Evolutionary conservation across 2,888 invertebrate species (phyloP).

Genomic region (Selenia dentaria): DNA sequence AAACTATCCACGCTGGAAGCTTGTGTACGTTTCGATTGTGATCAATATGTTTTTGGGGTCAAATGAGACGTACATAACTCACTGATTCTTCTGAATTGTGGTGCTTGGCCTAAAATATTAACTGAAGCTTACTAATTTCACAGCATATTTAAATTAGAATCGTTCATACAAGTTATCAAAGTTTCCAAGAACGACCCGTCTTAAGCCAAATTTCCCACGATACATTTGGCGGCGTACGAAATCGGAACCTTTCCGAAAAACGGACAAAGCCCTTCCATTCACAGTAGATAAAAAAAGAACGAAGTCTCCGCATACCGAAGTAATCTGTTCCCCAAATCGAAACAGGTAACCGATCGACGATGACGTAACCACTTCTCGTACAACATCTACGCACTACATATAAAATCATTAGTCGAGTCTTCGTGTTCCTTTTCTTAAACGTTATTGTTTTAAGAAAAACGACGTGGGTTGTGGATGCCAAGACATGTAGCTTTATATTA

Average conservation of each 20-base stretch:
- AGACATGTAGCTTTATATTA: background rate
- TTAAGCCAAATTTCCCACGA: slow-evolving; percentile 40
- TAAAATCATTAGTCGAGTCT: background rate
- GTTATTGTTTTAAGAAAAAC: slow-evolving; percentile 4
- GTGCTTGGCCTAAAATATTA: too few relatives aligned
- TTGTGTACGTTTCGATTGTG: background rate
- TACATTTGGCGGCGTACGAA: slow-evolving; percentile 35
- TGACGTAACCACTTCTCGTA: slow-evolving; percentile 39
- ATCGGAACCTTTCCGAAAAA: slow-evolving; percentile 14
- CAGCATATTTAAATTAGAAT: too few relatives aligned
- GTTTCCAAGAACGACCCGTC: slow-evolving; percentile 22
- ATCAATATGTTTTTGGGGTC: background rate
- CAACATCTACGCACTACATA: background rate
- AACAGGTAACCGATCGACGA: slow-evolving; percentile 38
- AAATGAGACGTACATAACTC: background rate
- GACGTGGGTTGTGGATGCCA: background rate
- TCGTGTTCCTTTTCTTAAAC: slow-evolving; percentile 4
- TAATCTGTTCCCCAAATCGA: slow-evolving; percentile 52
- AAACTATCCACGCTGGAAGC: background rate
- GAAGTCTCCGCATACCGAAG: slow-evolving; percentile 45
- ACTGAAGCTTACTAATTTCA: too few relatives aligned
- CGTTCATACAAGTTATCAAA: too few relatives aligned
- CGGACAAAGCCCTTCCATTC: slow-evolving; percentile 24
- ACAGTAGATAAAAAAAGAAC: slow-evolving; percentile 27
- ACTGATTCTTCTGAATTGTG: too few relatives aligned